Evolutionary conservation across 2,113 vertebrate species (phyloP).

Genomic region (Meleagris gallopavo): DNA sequence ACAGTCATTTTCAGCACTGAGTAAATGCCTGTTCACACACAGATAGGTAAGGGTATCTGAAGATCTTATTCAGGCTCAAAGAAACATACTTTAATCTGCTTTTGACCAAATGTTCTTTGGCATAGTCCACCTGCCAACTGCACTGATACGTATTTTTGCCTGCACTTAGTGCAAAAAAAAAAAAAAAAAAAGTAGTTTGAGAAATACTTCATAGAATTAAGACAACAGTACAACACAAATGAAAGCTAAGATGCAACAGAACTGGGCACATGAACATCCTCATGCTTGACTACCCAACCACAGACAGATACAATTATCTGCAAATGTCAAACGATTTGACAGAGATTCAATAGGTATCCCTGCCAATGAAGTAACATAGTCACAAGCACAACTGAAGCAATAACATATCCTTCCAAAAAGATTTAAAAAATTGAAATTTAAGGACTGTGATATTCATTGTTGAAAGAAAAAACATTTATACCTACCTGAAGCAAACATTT

Average conservation of each 20-base stretch:
- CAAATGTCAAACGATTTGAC: not conserved
- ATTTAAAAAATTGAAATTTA: not conserved
- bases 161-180: not conserved
- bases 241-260: not conserved
- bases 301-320: not conserved
- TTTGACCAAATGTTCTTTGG: not conserved
- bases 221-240: not conserved
- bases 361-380: not conserved
- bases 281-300: not conserved
- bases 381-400: not conserved
- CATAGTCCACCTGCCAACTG: not conserved
- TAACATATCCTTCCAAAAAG: not conserved
- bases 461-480: not conserved
- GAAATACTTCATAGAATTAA: not conserved
- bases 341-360: not conserved
- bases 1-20: not conserved
- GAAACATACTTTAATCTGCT: not conserved
- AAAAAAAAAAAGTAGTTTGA: not conserved
- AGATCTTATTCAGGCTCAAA: not conserved
- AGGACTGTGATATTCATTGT: not conserved
- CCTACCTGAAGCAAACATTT: not conserved
- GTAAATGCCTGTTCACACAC: not conserved
- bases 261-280: not conserved
- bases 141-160: fast-evolving
- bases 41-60: not conserved